Percentiles rank a stretch among this genome's conserved stretches.
Evolutionary conservation across 2,113 vertebrate species (phyloP).

Genomic region (Peromyscus polionotus): DNA sequence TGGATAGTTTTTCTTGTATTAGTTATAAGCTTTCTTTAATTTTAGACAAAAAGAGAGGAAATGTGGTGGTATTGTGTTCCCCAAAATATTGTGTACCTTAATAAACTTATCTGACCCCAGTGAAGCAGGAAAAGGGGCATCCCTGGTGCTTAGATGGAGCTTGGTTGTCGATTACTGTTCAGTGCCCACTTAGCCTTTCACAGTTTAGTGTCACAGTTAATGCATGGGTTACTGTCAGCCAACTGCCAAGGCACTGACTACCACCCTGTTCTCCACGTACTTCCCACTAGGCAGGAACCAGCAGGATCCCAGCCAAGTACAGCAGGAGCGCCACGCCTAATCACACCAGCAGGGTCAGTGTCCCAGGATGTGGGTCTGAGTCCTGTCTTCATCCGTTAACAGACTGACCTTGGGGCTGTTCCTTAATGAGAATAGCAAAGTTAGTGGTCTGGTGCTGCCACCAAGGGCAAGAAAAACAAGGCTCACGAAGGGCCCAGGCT

Average conservation of each 20-base stretch:
- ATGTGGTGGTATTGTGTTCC: no score
- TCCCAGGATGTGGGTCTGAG: not conserved
- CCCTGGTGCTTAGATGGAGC: not conserved
- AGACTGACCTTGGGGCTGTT: not conserved
- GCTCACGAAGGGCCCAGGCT: accelerated
- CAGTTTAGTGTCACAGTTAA: not conserved
- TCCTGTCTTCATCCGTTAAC: accelerated
- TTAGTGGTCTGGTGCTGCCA: not conserved
- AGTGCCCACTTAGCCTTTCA: not conserved
- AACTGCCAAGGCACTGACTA: accelerated
- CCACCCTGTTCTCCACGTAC: accelerated
- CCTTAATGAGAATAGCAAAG: not conserved
- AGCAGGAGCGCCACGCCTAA: accelerated
- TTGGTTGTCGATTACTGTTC: no score
- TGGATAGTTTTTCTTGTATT: no score
- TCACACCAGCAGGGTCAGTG: accelerated
- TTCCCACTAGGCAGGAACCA: accelerated
- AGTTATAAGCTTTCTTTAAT: no score
- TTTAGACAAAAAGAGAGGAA: no score
- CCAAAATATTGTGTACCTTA: no score
- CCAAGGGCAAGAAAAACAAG: accelerated
- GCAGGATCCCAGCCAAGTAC: accelerated
- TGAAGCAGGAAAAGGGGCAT: not conserved
- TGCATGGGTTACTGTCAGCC: accelerated
- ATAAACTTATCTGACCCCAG: not conserved